Evolutionary conservation across 1,140 invertebrate genomes (phyloP), one percentile per base, ranked within the genome.

Genomic region (Ceratitis capitata): DNA sequence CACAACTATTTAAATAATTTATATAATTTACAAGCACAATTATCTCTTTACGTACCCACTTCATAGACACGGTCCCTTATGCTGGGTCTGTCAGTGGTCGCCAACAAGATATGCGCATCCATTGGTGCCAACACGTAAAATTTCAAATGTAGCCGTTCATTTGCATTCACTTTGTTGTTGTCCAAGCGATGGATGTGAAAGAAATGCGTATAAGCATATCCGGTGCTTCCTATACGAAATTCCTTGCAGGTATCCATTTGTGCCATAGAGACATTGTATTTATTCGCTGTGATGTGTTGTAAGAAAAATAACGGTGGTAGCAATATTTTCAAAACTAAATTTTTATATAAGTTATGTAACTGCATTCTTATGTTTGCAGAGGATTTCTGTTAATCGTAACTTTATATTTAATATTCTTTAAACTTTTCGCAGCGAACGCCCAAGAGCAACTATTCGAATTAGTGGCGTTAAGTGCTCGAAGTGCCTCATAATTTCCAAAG

Each of bases 51-150:
- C 87, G 85, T 78, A 91, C 90, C 90, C 10, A 91, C 88, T 84
- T 91, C 90, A 78, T 91, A 91, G 0, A 91, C 90, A 0, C 87
- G 87, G 84, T 91, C 90, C 4, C 56, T 69, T 0, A 49, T 7
- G 3, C 89, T 84, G 0, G 89, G 89, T 9, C 49, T 69, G 42
- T 86, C 87, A 4, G 87, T 90, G 19, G 88, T 88, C 19, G 89
- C 88, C 0, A 91, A 87, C 64, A 91, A 86, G n/a, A 91, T 90
- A 53, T 91, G 90, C 1, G 90, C 90, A 88, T 91, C 90, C 89
- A 88, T 91, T 58, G 86, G 85, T 49, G 90, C 88, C 47, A 90
- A 69, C 5, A 91, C 90, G 86, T 91, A 91, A 19, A 91, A 91
- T 61, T 90, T 91, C 29, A 91, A 85, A 83, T 91, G 90, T n/a